Evolutionary conservation across 2,797 vertebrate genomes (phyloP).

Genomic region (Sebastes trivittatus): DNA sequence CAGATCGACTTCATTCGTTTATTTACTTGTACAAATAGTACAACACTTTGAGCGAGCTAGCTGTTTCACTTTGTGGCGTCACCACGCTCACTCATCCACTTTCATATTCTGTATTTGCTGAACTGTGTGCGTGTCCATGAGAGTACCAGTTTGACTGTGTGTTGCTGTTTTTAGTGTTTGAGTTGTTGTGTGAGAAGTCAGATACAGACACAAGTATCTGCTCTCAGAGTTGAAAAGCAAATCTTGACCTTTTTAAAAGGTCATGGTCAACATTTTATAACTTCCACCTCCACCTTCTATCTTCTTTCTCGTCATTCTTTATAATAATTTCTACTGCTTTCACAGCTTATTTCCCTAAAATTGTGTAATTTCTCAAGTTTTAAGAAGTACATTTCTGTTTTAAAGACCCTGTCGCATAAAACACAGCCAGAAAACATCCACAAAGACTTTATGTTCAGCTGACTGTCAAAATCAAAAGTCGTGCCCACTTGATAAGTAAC

Average conservation of each 20-base stretch:
- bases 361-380: constrained; percentile 18
- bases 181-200: constrained; percentile 11
- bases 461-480: constrained; percentile 10
- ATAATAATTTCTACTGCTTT: constrained; percentile 15
- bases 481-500: constrained; percentile 2
- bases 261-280: constrained; percentile 53
- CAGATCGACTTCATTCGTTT: neutral
- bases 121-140: constrained; percentile 2
- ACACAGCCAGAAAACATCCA: constrained; percentile 14
- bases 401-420: constrained; percentile 8
- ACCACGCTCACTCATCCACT: neutral
- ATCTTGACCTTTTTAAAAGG: constrained; percentile 57
- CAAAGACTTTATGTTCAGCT: constrained; percentile 6
- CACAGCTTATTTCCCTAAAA: constrained; percentile 42
- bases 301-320: neutral
- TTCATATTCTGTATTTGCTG: neutral
- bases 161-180: constrained; percentile 19
- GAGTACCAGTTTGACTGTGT: neutral
- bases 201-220: constrained; percentile 15
- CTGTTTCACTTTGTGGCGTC: neutral
- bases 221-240: constrained; percentile 33
- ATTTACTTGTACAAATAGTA: neutral
- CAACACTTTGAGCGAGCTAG: neutral
- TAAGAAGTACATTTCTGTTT: constrained; percentile 3
- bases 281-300: neutral